Evolutionary conservation across 2,888 invertebrate genomes (phyloP).

Genomic region (Volucella inflata): DNA sequence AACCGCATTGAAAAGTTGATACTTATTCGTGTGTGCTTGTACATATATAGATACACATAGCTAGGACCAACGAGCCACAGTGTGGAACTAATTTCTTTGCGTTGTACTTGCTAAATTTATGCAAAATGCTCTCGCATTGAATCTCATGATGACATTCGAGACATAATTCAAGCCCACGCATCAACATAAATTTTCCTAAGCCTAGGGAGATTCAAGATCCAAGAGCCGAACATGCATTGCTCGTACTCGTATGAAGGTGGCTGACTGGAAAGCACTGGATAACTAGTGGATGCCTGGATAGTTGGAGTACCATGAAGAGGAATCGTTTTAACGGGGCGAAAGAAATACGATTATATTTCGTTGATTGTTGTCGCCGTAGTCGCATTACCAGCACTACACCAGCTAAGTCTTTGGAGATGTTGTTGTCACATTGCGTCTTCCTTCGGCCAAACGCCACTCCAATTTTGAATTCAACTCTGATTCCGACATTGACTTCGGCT

Average conservation of each 20-base stretch:
- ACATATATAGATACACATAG: not conserved
- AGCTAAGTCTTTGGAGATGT: constrained; percentile 60
- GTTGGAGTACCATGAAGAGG: constrained; percentile 22
- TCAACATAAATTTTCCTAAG: constrained; percentile 76
- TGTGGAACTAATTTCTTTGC: constrained; percentile 75
- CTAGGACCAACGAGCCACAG: constrained; percentile 45
- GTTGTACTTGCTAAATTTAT: constrained; percentile 80
- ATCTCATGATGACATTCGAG: constrained; percentile 84
- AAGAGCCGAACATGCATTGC: constrained; percentile 56
- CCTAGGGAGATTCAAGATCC: constrained; percentile 54
- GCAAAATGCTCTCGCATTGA: constrained; percentile 84
- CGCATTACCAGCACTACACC: constrained; percentile 65
- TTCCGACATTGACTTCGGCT: too few species aligned
- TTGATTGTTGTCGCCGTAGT: constrained; percentile 75
- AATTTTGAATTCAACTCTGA: not conserved
- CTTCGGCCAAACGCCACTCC: constrained; percentile 12
- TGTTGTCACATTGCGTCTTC: constrained; percentile 56
- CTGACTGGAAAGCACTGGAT: constrained; percentile 32
- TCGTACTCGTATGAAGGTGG: constrained; percentile 67
- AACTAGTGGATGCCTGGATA: constrained; percentile 16
- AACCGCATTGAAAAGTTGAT: constrained; percentile 19
- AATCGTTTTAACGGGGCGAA: constrained; percentile 63
- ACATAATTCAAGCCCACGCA: constrained; percentile 84
- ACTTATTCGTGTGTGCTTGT: not conserved
- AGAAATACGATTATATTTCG: constrained; percentile 75